Evolutionary conservation across 2,888 invertebrate genomes (phyloP), one percentile per base, ranked within the genome.

Genomic region (Luperina testacea): DNA sequence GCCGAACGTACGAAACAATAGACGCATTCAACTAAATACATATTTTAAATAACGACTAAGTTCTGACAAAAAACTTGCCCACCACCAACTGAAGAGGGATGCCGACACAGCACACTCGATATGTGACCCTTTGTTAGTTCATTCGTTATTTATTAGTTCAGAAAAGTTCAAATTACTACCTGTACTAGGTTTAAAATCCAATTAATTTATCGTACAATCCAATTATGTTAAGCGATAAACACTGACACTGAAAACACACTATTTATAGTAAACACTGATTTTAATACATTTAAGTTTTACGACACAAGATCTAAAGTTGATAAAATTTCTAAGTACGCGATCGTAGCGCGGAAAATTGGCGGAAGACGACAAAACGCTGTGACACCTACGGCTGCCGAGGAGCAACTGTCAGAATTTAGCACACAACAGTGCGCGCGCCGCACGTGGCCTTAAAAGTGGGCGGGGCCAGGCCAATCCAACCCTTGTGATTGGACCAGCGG

Each of bases 401-500:
- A 90, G 92, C 91, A 93, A 96, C 96, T 96, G 96, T 92, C 94
- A 93, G 92, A 91, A 91, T 90, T 88, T 83, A 88, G 89, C 84
- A 89, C 83, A 89, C 90, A 89, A 90, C 90, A 92, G 87, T 96
- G 96, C 96, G 96, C 96, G 96, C 96, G 96, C 92, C 93, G 94
- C 97, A 97, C 97, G 97, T 97, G 97, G 96, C 90, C 89, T 91
- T 89, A 90, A 92, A 92, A 85, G 90, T 89, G 91, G 96, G 96
- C 93, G 96, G 95, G 80, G 92, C 92, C 78, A 90, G 84, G 80
- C 89, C 77, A 89, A 91, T 91, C 86, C 86, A 86, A 75, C 89
- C 82, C 72, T 84, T 82, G 86, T 90, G 86, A 96, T 97, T 96
- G 96, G 97, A 85, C 88, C 81, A 88, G 82, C 88, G 78, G 85